A percentile compares a stretch with the other conserved stretches of the same genome.
Conservation (phyloP, 2,113 vertebrate genomes). For the Oenanthe oenanthe region DNA sequence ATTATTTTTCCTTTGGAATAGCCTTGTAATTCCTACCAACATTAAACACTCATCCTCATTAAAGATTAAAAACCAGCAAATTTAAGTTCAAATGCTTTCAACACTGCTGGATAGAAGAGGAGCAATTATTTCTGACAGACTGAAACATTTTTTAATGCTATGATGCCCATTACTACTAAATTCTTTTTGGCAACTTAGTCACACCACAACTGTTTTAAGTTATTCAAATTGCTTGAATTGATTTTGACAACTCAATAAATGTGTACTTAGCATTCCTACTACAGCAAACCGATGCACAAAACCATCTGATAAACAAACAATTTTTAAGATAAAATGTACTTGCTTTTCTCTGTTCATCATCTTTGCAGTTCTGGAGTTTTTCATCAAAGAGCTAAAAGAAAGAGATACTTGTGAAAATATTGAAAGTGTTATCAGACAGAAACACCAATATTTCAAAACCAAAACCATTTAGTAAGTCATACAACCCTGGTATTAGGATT, state of each 20-base stretch:
- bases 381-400: constrained; percentile 93
- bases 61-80: not conserved
- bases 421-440: not conserved
- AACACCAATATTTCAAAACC: not conserved
- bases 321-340: constrained; percentile 73
- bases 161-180: not conserved
- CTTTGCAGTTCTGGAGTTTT: constrained; percentile 97
- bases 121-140: not conserved
- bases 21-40: not conserved
- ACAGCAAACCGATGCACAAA: not conserved
- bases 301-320: not conserved
- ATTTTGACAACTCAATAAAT: not conserved
- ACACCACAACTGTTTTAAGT: not conserved
- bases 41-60: not conserved
- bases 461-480: not conserved
- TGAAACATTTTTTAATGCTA: not conserved
- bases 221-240: not conserved
- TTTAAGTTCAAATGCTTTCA: not conserved
- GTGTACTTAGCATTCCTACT: not conserved
- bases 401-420: constrained; percentile 22
- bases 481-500: not conserved
- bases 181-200: not conserved
- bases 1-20: not conserved
- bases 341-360: constrained; percentile 98
- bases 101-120: not conserved